These are phyloP conservation scores for Hydroisotoma schaefferi DNA, from an alignment of 2,888 invertebrate genomes.

Conservation along the genomic window DNA sequence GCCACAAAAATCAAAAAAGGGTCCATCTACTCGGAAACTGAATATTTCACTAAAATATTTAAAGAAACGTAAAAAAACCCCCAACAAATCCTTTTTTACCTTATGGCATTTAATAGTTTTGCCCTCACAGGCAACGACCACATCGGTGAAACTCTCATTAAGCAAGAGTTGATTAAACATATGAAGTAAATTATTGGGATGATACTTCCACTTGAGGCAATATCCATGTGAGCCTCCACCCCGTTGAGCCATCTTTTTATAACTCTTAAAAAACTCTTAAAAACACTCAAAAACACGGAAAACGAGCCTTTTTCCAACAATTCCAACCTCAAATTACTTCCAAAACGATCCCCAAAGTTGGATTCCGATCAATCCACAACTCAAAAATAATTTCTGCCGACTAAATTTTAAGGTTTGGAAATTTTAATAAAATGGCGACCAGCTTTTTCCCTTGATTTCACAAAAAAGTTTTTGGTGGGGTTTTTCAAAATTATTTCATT, in stretches of 20 bases:
- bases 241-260: slow-evolving; percentile 39
- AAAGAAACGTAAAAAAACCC: too few species aligned
- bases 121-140: slow-evolving; percentile 83
- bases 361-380: not conserved
- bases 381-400: not conserved
- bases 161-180: slow-evolving; percentile 61
- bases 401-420: slow-evolving; percentile 14
- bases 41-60: too few species aligned
- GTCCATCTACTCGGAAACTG: too few species aligned
- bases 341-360: too few species aligned
- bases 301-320: not conserved
- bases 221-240: slow-evolving; percentile 46
- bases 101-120: slow-evolving; percentile 71
- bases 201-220: slow-evolving; percentile 47
- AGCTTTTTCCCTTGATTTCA: slow-evolving; percentile 39
- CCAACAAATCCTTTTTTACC: slow-evolving; percentile 53
- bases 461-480: slow-evolving; percentile 39
- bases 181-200: slow-evolving; percentile 63
- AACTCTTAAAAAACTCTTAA: not conserved
- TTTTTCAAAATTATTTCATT: slow-evolving; percentile 42
- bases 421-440: slow-evolving; percentile 46
- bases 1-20: too few species aligned
- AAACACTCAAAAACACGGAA: not conserved
- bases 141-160: slow-evolving; percentile 83
- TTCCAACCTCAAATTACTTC: not conserved